Evolutionary conservation across 2,113 vertebrate species (phyloP).

Genomic region (Holacanthus passer): DNA sequence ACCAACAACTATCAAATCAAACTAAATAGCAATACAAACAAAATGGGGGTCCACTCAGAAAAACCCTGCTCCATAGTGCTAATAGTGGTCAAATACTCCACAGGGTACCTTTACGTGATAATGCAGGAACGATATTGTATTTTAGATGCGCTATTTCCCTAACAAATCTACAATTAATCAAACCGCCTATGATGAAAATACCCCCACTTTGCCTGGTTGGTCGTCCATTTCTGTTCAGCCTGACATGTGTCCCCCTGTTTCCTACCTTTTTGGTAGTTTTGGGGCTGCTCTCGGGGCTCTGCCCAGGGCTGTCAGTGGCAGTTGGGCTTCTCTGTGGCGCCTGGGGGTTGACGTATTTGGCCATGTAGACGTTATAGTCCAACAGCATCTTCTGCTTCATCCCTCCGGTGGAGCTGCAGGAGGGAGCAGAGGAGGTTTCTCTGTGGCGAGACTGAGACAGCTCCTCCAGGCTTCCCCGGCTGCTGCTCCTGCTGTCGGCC

Average conservation of each 20-base stretch:
- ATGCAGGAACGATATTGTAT: background rate
- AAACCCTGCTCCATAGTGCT: too few relatives aligned
- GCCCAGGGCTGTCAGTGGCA: conserved; percentile 83
- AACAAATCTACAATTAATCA: background rate
- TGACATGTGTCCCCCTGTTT: background rate
- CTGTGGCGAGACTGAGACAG: conserved; percentile 87
- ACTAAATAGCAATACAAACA: background rate
- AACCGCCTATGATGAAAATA: background rate
- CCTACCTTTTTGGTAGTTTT: conserved; percentile 91
- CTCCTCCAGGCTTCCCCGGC: conserved; percentile 93
- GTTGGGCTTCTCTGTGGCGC: conserved; percentile 83
- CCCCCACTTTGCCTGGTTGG: background rate
- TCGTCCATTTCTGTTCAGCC: background rate
- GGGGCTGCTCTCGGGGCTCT: conserved; percentile 93
- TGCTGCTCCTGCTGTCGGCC: conserved; percentile 92
- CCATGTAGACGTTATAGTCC: conserved; percentile 96
- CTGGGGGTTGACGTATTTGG: conserved; percentile 90
- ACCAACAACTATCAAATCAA: background rate
- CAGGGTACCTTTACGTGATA: background rate
- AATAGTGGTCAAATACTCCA: background rate
- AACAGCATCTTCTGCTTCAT: conserved; percentile 91
- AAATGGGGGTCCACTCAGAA: background rate
- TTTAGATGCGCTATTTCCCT: background rate
- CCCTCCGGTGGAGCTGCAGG: conserved; percentile 61
- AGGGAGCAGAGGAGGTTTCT: conserved; percentile 76